phyloP scores from a whole-genome alignment of 2,113 vertebrate genomes.

The Promerops cafer region DNA sequence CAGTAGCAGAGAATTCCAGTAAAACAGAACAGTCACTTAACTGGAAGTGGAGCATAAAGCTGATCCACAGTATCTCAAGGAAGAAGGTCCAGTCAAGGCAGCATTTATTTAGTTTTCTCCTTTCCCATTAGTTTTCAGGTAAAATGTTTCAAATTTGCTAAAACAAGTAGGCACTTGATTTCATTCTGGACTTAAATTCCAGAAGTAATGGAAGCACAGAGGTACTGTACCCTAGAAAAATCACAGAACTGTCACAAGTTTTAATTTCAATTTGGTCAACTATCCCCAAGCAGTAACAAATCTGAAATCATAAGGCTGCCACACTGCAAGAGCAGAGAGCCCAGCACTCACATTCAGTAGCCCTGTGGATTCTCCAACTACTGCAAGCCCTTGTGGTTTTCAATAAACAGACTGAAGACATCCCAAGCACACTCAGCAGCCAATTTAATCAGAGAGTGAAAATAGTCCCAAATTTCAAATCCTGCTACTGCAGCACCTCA shows the following conservation, averaged over 20 bases:
- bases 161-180: not conserved
- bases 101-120: not conserved
- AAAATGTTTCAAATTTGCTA: not conserved
- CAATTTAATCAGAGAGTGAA: not conserved
- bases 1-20: not conserved
- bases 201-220: not conserved
- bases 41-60: not conserved
- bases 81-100: not conserved
- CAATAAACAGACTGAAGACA: not conserved
- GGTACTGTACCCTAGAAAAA: not conserved
- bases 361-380: not conserved
- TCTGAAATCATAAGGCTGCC: accelerated
- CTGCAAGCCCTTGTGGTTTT: not conserved
- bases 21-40: not conserved
- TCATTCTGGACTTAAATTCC: not conserved
- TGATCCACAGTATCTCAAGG: not conserved
- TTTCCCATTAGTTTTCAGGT: not conserved
- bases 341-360: not conserved
- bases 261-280: not conserved
- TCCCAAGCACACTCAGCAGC: not conserved
- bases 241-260: not conserved
- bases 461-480: not conserved
- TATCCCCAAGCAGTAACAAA: not conserved
- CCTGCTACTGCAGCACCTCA: not conserved
- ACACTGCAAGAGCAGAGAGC: not conserved